Evolutionary conservation across 2,888 invertebrate species (phyloP), one percentile per base, ranked within the genome.

Genomic region (Hemicrepidius hirtus): DNA sequence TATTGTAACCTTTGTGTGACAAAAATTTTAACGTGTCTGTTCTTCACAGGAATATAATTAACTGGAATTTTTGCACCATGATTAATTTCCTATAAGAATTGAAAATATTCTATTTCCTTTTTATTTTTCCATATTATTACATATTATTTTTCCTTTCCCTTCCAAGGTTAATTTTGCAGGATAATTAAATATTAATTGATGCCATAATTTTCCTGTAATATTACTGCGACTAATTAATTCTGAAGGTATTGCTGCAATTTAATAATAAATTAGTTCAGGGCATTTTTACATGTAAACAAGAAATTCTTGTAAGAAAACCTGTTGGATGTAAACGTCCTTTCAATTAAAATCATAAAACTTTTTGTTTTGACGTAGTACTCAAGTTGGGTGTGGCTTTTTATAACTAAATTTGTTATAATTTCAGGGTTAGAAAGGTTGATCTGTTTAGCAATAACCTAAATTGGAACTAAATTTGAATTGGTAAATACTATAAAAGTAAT

Each of bases 391-490:
- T 46, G 46, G 46, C 18, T 46, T 13, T 46, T 46, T 13, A 13
- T 9, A 46, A 46, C 46, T 32, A 7, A 46, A 16, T 46, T 46
- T 40, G 13, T 9, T 18, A 18, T 20, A 16, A 46, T 46, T 46
- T 20, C 46, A 46, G 46, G 46, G 46, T 46, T 46, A 46, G 16
- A 13, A 46, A 46, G 16, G 46, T 32, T 32, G 32, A 1, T 5
- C 4, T 46, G 46, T 16, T 20, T 46, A 16, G 46, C 18, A 46
- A 46, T 20, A 9, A 18, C 18, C 10, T 18, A 18, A 18, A 46
- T 46, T 46, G 46, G 46, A 46, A 9, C 46, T 46, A 46, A 46
- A 46, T 46, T 46, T 46, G 46, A 13, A 46, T 46, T 46, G 16
- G 46, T 46, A 46, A 46, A 46, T 46, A 40, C n/a, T n/a, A n/a